Evolutionary conservation across 1,140 invertebrate species (phyloP), one percentile per base, ranked within the genome.

Genomic region (Teleogryllus occipitalis): DNA sequence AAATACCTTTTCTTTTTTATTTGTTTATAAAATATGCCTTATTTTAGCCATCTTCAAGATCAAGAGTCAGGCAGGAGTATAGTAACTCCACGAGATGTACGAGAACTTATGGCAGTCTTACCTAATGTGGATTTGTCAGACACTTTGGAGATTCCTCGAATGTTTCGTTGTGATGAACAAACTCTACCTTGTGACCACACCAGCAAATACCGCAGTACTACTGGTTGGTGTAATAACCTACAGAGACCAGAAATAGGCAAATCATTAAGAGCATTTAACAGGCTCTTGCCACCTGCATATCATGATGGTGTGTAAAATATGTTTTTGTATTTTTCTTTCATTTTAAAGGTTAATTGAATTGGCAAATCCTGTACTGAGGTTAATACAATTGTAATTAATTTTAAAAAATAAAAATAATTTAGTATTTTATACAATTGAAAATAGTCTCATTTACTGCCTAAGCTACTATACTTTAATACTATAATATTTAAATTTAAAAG

Each of bases 211-310:
- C 84, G 90, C 8, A 88, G 87, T 0, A 84, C 86, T 18, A 89
- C 88, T 39, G 90, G 90, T n/a, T 90, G 90, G 89, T 91, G 90
- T 81, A 91, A 91, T 81, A 91, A 91, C 82, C 83, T 91, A 8
- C 83, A 86, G 77, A 84, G 87, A 83, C 90, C 90, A 2, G 84
- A 87, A 74, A 85, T 82, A 77, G 90, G 90, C 27, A 88, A 88
- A 81, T 86, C 85, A 27, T 83, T 87, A 79, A 83, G 86, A 74
- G 86, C 87, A 12, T 88, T 90, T 80, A 83, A 85, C 10, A 83
- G 90, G 27, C 84, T 90, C 6, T 82, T 89, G 8, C 86, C 88
- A 47, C 87, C 90, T 0, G 82, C 83, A 7, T 90, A 91, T 82
- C 86, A 88, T 47, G 90, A 90, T 82, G 89, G 89, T 88, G 81